A percentile compares a stretch with the other conserved stretches of the same genome.
These are phyloP conservation scores for Otolemur crassicaudatus DNA, from an alignment of 2,797 vertebrate species.

Conservation along the genomic window DNA sequence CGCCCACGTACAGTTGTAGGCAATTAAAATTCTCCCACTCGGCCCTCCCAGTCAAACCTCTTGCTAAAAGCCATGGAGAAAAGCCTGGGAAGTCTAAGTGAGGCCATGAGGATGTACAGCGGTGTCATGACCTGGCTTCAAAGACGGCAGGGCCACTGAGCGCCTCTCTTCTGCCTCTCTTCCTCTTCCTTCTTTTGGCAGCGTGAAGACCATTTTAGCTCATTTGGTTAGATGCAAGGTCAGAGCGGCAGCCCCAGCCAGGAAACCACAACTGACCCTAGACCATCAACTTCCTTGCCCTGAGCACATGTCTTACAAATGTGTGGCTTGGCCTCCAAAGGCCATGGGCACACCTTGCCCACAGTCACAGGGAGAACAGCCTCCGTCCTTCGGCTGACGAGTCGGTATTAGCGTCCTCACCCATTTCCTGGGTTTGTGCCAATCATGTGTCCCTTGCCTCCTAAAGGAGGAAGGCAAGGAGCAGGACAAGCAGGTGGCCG, in stretches of 20 bases:
- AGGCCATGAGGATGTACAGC: not conserved
- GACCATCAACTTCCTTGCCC: not conserved
- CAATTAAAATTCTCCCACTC: conserved; percentile 49
- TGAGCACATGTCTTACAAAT: not conserved
- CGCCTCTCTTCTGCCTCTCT: no score
- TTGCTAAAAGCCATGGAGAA: not conserved
- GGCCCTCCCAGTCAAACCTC: not conserved
- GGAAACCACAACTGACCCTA: not conserved
- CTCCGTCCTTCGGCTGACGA: not conserved
- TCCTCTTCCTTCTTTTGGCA: not conserved
- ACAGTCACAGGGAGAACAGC: not conserved
- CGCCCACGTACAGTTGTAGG: not conserved
- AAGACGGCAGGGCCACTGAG: not conserved
- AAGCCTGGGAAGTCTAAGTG: not conserved
- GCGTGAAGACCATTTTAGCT: not conserved
- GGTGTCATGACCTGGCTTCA: not conserved
- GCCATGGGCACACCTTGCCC: not conserved
- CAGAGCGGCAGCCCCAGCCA: not conserved
- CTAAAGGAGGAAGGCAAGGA: not conserved
- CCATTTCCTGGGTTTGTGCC: not conserved
- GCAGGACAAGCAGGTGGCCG: not conserved
- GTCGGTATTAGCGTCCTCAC: rapidly evolving
- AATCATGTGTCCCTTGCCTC: not conserved
- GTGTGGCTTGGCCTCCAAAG: not conserved
- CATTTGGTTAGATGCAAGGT: not conserved